These are phyloP conservation scores for Indicator maculatus DNA, from an alignment of 2,113 vertebrate genomes.

Conservation along the genomic window DNA sequence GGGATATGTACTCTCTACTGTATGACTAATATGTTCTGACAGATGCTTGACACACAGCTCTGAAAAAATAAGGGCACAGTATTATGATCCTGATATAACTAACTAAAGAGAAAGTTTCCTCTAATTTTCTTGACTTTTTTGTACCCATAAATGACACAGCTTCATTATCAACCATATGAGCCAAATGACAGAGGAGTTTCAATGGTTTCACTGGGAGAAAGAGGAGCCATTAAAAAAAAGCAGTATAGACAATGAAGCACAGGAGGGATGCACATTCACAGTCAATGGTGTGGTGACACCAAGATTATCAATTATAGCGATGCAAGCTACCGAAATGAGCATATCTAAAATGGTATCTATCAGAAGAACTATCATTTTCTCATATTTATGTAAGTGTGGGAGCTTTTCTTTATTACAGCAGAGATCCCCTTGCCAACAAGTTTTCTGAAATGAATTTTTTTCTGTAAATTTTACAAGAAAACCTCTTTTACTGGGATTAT, in stretches of 20 bases:
- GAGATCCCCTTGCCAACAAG: neutral
- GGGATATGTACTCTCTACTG: neutral
- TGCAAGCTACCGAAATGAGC: neutral
- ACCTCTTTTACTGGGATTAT: neutral
- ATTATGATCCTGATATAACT: neutral
- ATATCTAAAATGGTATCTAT: neutral
- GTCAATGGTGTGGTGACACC: neutral
- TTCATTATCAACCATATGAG: neutral
- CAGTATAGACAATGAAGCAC: neutral
- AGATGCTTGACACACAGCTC: neutral
- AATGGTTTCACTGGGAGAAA: neutral
- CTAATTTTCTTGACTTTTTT: neutral
- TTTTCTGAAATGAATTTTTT: neutral
- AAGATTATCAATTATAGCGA: neutral
- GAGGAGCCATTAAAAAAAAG: neutral
- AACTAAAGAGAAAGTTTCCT: neutral
- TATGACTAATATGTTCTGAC: neutral
- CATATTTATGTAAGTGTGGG: neutral
- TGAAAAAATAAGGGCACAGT: neutral
- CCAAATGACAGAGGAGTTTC: neutral
- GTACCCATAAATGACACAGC: neutral
- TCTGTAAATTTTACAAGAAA: neutral
- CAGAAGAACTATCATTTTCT: neutral
- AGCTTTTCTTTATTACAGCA: neutral
- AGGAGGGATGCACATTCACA: neutral